Conservation (phyloP, 2,113 vertebrate genomes). For the Beaufortia kweichowensis region DNA sequence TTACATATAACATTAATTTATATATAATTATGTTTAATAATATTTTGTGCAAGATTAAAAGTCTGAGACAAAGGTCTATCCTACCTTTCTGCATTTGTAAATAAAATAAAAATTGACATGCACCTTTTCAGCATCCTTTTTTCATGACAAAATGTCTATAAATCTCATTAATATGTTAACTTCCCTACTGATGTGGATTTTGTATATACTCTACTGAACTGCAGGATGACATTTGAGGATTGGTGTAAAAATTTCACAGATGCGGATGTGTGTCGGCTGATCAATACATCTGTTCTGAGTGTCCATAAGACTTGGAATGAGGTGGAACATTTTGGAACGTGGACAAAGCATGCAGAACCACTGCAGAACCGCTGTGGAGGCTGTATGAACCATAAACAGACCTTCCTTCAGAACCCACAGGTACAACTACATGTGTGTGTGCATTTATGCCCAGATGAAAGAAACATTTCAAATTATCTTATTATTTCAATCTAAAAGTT, state of each 20-base stretch:
- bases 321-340: conserved; percentile 77
- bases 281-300: conserved; percentile 86
- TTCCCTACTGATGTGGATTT: background rate
- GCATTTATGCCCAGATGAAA: background rate
- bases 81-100: no score
- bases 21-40: no score
- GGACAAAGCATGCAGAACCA: conserved; percentile 80
- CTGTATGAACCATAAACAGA: conserved; percentile 84
- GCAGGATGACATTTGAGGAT: conserved; percentile 90
- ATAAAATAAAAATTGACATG: no score
- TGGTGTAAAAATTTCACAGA: conserved; percentile 90
- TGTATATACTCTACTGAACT: background rate
- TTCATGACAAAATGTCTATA: no score
- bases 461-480: no score
- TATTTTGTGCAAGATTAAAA: no score
- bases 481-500: no score
- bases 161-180: no score
- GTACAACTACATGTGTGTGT: background rate
- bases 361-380: conserved; percentile 86
- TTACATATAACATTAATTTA: no score
- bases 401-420: conserved; percentile 93
- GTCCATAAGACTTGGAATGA: conserved; percentile 85
- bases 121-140: no score
- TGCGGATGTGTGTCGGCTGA: conserved; percentile 82
- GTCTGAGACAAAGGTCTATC: no score